Percentiles rank a stretch among this genome's conserved stretches.
phyloP scores from a whole-genome alignment of 1,140 invertebrate species.

The Neuroterus valhalla region DNA sequence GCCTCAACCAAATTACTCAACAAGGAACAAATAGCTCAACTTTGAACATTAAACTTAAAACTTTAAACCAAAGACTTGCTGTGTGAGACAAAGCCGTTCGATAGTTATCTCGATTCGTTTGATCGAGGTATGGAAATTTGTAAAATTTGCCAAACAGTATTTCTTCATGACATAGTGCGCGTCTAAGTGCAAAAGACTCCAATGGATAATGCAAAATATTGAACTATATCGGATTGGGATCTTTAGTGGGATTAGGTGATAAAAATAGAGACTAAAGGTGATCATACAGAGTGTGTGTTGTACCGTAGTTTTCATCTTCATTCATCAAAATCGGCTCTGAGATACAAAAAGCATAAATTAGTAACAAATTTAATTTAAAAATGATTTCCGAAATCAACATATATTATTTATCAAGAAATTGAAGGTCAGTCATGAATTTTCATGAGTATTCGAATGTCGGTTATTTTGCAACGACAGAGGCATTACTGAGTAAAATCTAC shows the following conservation, averaged over 20 bases:
- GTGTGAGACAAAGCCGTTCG: background rate
- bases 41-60: slow-evolving; percentile 53
- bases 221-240: background rate
- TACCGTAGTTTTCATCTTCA: background rate
- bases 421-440: too few relatives aligned
- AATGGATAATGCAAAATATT: slow-evolving; percentile 2
- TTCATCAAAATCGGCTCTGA: slow-evolving; percentile 20
- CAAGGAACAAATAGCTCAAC: slow-evolving; percentile 68
- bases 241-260: background rate
- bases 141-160: slow-evolving; percentile 26
- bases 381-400: background rate
- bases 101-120: slow-evolving; percentile 13
- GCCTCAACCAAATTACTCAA: slow-evolving; percentile 62
- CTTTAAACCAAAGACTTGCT: slow-evolving; percentile 1
- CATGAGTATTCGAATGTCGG: too few relatives aligned
- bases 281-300: background rate
- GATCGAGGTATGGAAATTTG: background rate
- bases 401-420: too few relatives aligned
- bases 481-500: too few relatives aligned
- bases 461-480: too few relatives aligned
- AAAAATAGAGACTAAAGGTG: slow-evolving; percentile 5
- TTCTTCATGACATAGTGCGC: slow-evolving; percentile 16
- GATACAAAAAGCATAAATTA: background rate
- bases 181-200: slow-evolving; percentile 17
- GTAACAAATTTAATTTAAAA: background rate